A percentile compares a stretch with the other conserved stretches of the same genome.
These are phyloP conservation scores for Epiblema foenella DNA, from an alignment of 2,888 invertebrate species.

Conservation along the genomic window DNA sequence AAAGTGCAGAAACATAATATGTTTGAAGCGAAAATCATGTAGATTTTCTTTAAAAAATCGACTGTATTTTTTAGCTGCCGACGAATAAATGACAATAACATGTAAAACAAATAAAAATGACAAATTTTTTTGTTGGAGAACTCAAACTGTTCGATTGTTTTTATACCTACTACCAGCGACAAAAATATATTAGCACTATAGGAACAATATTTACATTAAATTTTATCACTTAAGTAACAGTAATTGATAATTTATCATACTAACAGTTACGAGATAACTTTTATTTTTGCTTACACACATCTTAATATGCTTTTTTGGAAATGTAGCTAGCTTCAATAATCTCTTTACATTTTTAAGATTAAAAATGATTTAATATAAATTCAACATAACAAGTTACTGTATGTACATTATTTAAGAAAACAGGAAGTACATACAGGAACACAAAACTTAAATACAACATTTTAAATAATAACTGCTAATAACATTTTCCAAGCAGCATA, in stretches of 20 bases:
- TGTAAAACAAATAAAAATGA: neutral
- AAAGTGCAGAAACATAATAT: neutral
- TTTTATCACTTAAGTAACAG: conserved; percentile 42
- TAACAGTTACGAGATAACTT: conserved; percentile 57
- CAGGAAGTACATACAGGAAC: neutral
- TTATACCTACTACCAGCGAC: conserved; percentile 8
- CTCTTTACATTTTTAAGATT: neutral
- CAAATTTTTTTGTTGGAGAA: neutral
- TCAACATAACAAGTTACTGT: too few relatives aligned
- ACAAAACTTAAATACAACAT: neutral
- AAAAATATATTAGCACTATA: conserved; percentile 27
- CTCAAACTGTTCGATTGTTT: neutral
- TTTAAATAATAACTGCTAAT: neutral
- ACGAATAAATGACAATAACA: neutral
- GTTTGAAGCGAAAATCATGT: too few relatives aligned
- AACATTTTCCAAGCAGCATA: conserved; percentile 40
- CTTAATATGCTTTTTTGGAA: conserved; percentile 49
- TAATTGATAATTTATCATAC: conserved; percentile 66
- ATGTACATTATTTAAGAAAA: neutral
- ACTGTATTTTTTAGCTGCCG: neutral
- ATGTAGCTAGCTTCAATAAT: conserved; percentile 3
- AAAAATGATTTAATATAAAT: too few relatives aligned
- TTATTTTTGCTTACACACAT: conserved; percentile 43
- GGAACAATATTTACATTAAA: conserved; percentile 35
- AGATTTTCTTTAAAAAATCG: neutral